A percentile compares a stretch with the other conserved stretches of the same genome.
Evolutionary conservation across 2,797 vertebrate species (phyloP).

Genomic region (Oreortyx pictus): DNA sequence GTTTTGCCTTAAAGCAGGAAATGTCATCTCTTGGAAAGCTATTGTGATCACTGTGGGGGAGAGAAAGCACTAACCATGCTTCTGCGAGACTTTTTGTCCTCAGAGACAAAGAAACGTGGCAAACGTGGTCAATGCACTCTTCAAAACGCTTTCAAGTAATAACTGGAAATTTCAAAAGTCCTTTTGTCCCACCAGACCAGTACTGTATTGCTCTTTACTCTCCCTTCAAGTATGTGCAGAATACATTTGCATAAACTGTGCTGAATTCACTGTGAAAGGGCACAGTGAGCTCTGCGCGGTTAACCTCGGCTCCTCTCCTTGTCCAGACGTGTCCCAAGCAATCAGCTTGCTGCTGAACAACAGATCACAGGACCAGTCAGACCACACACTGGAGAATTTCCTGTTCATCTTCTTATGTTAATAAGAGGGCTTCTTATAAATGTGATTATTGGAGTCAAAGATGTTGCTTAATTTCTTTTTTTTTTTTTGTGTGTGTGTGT

Average conservation of each 20-base stretch:
- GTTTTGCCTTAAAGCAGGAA: background rate
- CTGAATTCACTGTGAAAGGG: conserved; percentile 37
- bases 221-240: conserved; percentile 21
- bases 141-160: conserved; percentile 31
- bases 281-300: background rate
- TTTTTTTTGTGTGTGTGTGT: background rate
- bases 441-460: background rate
- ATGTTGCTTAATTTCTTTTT: background rate
- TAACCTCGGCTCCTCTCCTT: conserved; percentile 51
- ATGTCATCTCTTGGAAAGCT: background rate
- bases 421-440: background rate
- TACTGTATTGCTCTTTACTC: background rate
- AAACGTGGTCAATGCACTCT: background rate
- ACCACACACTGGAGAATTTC: background rate
- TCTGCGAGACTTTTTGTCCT: background rate
- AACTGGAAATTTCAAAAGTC: conserved; percentile 36
- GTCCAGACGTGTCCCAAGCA: conserved; percentile 6
- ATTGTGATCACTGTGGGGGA: background rate
- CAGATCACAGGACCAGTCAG: background rate
- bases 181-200: conserved; percentile 20
- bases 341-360: conserved; percentile 37
- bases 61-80: background rate
- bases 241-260: conserved; percentile 52
- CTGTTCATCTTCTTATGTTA: background rate
- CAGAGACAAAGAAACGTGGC: background rate